Evolutionary conservation across 1,140 invertebrate species (phyloP).

Genomic region (Nasonia giraulti): DNA sequence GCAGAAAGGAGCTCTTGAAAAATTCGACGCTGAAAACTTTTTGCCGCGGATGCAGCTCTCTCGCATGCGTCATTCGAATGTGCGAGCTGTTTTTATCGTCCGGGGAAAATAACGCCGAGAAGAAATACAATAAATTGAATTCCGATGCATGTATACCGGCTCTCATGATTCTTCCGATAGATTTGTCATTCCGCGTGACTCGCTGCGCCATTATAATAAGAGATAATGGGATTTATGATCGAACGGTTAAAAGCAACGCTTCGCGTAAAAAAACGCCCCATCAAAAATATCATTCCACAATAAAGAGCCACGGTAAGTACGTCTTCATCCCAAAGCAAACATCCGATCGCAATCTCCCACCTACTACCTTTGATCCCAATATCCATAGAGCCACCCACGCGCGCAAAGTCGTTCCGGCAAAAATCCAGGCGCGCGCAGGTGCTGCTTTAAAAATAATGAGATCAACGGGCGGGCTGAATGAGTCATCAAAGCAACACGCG

Average conservation of each 20-base stretch:
- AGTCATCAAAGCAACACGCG: conserved; percentile 17
- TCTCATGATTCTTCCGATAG: no score
- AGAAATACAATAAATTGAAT: not conserved
- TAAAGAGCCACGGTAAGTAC: no score
- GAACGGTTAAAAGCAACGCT: no score
- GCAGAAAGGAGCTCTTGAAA: conserved; percentile 10
- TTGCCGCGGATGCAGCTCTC: not conserved
- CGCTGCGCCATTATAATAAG: no score
- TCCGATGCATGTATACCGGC: no score
- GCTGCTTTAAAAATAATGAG: not conserved
- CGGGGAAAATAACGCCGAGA: not conserved
- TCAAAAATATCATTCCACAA: no score
- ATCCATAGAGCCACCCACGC: no score
- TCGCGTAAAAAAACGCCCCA: no score
- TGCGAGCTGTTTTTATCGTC: not conserved
- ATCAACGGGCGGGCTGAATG: not conserved
- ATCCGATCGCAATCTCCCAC: not conserved
- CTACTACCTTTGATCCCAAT: no score
- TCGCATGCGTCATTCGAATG: not conserved
- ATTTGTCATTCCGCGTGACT: no score
- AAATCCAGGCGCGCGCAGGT: not conserved
- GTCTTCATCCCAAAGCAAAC: not conserved
- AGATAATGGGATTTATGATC: no score
- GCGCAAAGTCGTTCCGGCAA: no score
- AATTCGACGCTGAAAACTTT: conserved; percentile 6